Percentiles rank a stretch among this genome's conserved stretches.
Conservation (phyloP, 2,113 vertebrate genomes). For the Leucopternis melanops region DNA sequence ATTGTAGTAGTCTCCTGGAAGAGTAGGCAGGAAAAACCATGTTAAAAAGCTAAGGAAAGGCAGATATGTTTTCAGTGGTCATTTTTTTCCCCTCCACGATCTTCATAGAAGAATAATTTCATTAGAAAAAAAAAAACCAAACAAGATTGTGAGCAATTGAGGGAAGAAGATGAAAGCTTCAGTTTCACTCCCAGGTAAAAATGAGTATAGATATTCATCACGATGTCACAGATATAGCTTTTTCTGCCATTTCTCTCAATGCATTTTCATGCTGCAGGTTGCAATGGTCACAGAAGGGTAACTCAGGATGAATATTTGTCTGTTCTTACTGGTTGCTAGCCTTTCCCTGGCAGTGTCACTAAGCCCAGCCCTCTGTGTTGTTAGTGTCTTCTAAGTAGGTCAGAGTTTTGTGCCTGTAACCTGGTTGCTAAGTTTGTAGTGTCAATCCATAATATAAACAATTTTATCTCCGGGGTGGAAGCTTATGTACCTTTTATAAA, state of each 20-base stretch:
- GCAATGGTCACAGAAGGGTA: neutral
- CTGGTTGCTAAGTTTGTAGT: conserved; percentile 17
- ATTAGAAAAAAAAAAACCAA: neutral
- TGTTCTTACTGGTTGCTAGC: neutral
- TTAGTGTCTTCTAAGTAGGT: neutral
- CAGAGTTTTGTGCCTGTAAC: neutral
- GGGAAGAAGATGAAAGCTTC: neutral
- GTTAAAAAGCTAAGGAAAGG: neutral
- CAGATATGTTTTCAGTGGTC: neutral
- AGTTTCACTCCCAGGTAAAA: neutral
- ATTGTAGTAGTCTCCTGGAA: conserved; percentile 26
- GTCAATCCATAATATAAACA: conserved; percentile 5
- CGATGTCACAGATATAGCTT: neutral
- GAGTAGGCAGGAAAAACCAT: neutral
- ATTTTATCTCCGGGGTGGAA: neutral
- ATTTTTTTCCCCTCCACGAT: neutral
- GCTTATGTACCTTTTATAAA: neutral
- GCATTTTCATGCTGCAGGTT: neutral
- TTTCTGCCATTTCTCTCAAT: neutral
- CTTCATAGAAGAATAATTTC: neutral
- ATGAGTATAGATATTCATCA: neutral
- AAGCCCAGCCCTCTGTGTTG: neutral
- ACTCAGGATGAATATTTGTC: neutral
- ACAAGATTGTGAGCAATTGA: neutral
- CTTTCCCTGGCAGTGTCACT: neutral